These are phyloP conservation scores for Neopipo cinnamomea DNA, from an alignment of 2,113 vertebrate species.

Conservation along the genomic window DNA sequence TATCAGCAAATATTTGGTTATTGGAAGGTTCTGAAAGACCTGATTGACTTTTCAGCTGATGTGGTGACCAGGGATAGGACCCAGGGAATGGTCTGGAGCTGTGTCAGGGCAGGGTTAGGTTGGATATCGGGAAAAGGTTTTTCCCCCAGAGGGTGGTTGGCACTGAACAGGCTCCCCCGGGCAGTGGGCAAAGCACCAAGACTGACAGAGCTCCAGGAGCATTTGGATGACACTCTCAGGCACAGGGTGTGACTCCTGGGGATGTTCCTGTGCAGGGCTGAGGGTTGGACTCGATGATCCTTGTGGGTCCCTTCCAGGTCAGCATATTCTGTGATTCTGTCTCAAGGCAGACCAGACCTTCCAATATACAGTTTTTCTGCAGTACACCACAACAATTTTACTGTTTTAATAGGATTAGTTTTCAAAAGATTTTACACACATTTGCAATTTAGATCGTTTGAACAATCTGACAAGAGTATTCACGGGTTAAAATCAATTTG, in stretches of 20 bases:
- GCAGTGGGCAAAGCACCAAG: not conserved
- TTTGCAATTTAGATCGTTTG: not conserved
- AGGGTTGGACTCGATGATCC: not conserved
- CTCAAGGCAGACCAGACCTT: not conserved
- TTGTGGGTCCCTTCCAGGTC: not conserved
- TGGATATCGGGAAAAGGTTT: not conserved
- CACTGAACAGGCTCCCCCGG: not conserved
- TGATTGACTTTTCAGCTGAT: not conserved
- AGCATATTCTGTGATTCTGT: not conserved
- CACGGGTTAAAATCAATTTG: not conserved
- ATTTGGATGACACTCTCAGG: not conserved
- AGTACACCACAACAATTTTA: not conserved
- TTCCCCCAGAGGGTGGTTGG: not conserved
- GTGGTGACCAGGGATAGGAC: not conserved
- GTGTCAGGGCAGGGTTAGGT: not conserved
- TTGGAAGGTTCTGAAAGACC: not conserved
- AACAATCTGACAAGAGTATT: not conserved
- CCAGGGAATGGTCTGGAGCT: not conserved
- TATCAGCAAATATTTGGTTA: not conserved
- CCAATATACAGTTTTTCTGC: not conserved
- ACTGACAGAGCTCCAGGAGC: not conserved
- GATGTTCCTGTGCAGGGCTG: not conserved
- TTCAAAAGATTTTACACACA: not conserved
- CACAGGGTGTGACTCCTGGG: not conserved
- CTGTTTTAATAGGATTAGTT: not conserved